Conservation (phyloP, 2,113 vertebrate species). For the Drymodes brunneopygia region DNA sequence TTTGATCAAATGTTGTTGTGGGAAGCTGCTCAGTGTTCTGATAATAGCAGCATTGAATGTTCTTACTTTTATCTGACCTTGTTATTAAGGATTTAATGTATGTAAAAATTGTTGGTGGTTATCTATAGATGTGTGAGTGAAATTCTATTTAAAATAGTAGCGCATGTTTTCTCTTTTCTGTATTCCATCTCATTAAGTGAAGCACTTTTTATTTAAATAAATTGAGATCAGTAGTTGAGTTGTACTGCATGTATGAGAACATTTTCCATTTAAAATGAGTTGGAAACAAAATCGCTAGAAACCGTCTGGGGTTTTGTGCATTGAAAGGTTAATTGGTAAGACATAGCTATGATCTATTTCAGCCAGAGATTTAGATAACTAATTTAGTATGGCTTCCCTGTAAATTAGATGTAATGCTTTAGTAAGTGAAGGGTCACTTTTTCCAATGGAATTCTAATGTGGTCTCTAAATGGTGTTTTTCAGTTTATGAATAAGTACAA, state of each 20-base stretch:
- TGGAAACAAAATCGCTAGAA: not conserved
- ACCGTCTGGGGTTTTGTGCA: not conserved
- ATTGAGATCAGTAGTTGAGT: not conserved
- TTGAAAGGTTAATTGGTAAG: not conserved
- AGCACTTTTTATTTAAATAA: not conserved
- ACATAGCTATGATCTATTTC: not conserved
- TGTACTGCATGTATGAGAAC: not conserved
- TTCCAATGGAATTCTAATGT: not conserved
- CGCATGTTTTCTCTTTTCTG: not conserved
- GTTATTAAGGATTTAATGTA: not conserved
- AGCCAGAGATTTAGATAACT: not conserved
- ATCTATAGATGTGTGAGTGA: fast-evolving
- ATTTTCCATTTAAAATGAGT: not conserved
- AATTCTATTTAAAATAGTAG: not conserved
- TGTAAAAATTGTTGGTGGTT: not conserved
- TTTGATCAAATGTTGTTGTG: not conserved
- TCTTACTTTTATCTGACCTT: not conserved
- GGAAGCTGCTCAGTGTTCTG: not conserved
- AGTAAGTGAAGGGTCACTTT: not conserved
- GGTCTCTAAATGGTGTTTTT: not conserved
- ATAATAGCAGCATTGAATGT: not conserved
- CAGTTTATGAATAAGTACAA: not conserved
- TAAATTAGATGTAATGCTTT: not conserved
- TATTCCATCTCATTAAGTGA: not conserved
- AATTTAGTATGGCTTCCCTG: not conserved